phyloP scores from a whole-genome alignment of 1,140 invertebrate species.

The Pinna nobilis region DNA sequence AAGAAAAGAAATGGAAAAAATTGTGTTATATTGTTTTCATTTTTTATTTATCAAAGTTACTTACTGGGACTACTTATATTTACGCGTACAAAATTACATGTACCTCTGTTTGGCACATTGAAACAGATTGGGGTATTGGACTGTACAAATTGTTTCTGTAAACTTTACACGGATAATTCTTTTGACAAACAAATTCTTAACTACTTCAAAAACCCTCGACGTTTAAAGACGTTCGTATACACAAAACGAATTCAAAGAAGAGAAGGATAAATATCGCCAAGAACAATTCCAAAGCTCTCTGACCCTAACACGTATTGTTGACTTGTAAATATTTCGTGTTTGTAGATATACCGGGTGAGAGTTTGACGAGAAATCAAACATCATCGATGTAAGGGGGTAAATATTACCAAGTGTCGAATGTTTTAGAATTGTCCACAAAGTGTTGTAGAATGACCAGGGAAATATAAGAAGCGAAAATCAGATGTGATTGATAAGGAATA shows the following conservation, averaged over 20 bases:
- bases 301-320: not conserved
- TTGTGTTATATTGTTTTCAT: too few species aligned
- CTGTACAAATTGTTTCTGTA: not conserved
- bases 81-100: too few species aligned
- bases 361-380: not conserved
- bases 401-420: slow-evolving; percentile 4
- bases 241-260: slow-evolving; percentile 9
- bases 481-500: too few species aligned
- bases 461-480: not conserved
- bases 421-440: not conserved
- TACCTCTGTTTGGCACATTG: too few species aligned
- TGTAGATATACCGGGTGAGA: not conserved
- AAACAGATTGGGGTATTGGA: not conserved
- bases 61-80: too few species aligned
- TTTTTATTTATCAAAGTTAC: too few species aligned
- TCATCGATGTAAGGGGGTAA: slow-evolving; percentile 2
- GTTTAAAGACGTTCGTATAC: slow-evolving; percentile 3
- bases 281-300: not conserved
- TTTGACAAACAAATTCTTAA: slow-evolving; percentile 17
- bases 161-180: slow-evolving; percentile 3
- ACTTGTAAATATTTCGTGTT: too few species aligned
- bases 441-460: not conserved
- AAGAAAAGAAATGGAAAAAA: too few species aligned
- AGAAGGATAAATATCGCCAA: slow-evolving; percentile 21
- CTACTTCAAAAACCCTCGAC: slow-evolving; percentile 5